Conservation (phyloP, 2,888 invertebrate genomes). For the Psylliodes chrysocephalus region DNA sequence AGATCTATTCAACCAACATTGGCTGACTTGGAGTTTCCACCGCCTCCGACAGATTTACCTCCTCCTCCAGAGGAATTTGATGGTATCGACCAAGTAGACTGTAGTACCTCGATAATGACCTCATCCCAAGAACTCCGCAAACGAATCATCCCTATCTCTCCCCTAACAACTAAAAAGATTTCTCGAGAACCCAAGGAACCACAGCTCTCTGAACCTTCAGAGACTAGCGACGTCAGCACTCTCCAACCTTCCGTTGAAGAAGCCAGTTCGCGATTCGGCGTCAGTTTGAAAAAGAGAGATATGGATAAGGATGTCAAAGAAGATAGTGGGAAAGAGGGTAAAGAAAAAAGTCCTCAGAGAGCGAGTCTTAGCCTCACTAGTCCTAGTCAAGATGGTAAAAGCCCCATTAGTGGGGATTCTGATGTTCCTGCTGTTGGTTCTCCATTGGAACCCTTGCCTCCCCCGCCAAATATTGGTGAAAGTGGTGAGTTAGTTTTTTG, state of each 20-base stretch:
- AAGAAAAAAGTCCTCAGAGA: conserved; percentile 59
- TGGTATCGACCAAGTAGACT: conserved; percentile 56
- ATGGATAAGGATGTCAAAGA: conserved; percentile 65
- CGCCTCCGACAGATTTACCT: conserved; percentile 82
- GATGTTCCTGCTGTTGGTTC: conserved; percentile 66
- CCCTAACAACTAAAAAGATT: conserved; percentile 58
- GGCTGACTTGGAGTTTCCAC: conserved; percentile 88
- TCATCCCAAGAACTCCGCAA: conserved; percentile 58
- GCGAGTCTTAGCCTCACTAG: conserved; percentile 62
- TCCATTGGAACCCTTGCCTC: conserved; percentile 63
- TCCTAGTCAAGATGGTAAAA: conserved; percentile 60
- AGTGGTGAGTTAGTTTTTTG: conserved; percentile 50
- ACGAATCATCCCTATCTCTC: conserved; percentile 59
- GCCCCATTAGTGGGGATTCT: conserved; percentile 62
- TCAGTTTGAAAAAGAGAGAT: conserved; percentile 75
- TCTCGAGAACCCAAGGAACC: conserved; percentile 50
- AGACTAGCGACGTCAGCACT: conserved; percentile 67
- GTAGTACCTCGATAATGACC: conserved; percentile 54
- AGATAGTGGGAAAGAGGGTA: conserved; percentile 60
- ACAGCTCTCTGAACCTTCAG: conserved; percentile 37
- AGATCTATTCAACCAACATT: conserved; percentile 77
- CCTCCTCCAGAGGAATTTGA: conserved; percentile 79
- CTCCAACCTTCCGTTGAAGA: conserved; percentile 77
- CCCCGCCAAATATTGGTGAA: conserved; percentile 60
- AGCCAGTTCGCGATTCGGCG: conserved; percentile 77